Base-by-base conservation (phyloP, 2,113 vertebrate genomes). In the Oriolus oriolus region DNA sequence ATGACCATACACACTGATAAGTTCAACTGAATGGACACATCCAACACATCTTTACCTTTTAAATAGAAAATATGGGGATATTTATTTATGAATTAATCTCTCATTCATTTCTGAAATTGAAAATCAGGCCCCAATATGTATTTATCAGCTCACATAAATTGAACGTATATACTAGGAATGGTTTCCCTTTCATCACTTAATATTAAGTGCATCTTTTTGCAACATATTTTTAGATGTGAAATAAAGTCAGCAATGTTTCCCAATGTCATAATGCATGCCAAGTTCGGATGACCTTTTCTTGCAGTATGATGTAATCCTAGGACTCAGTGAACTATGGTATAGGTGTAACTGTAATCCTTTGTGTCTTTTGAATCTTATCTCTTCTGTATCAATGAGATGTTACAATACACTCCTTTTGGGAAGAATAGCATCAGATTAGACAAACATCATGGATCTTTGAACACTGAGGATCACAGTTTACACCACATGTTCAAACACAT, bases 351-450 rank as follows among this genome's bases (percentile, higher is more conserved):
- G 64, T 49, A 94, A 89, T 64, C 47, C 41, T 84, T 66, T 78
- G 28, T 93, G 57, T 84, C 81, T 87, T 95, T 73, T 87, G 23
- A 94, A 74, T 74, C 54, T 93, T 89, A 57, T 80, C 65, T 83
- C 50, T 80, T 65, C 57, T 69, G 11, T 73, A 83, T 89, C 78
- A 91, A 39, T 20, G 30, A 37, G 37, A 65, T 82, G 57, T n/a
- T 89, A 65, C 31, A 76, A 49, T 61, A 49, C n/a, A 31, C 53
- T 87, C 53, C 16, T 73, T 91, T 76, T 70, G 28, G 64, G 81
- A 91, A 90, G 61, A 63, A 59, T 10, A 60, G 16, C 30, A 73
- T 73, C 35, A 23, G 44, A 54, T 84, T 68, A 92, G 63, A 61
- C 59, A 84, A 96, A 87, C 24, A 66, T 42, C 81, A 59, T 50